Conservation (phyloP, 2,888 invertebrate species). For the Agrochola litura region DNA sequence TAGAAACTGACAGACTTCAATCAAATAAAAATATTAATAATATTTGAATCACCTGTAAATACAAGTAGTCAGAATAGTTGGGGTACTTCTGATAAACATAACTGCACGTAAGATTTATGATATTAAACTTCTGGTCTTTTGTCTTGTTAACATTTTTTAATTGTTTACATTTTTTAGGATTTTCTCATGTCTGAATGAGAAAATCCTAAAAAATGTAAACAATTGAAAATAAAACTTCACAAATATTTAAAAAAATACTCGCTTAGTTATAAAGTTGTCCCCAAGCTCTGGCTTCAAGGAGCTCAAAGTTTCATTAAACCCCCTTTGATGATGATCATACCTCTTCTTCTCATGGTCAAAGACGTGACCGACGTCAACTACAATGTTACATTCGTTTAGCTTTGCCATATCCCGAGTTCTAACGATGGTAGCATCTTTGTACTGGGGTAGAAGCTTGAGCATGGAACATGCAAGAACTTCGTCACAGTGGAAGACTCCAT, state of each 20-base stretch:
- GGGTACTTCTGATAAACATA: too few species aligned
- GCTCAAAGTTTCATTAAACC: slow-evolving; percentile 11
- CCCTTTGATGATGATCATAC: slow-evolving; percentile 17
- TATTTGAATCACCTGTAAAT: background rate
- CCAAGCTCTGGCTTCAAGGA: slow-evolving; percentile 6
- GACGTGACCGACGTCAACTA: background rate
- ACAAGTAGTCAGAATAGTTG: background rate
- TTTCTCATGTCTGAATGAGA: too few species aligned
- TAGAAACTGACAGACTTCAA: background rate
- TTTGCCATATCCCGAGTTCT: slow-evolving; percentile 2
- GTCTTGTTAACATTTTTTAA: too few species aligned
- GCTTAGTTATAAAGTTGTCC: background rate
- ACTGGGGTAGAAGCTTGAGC: slow-evolving; percentile 1
- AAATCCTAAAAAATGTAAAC: background rate
- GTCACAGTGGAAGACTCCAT: slow-evolving; percentile 3
- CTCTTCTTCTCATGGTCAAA: slow-evolving; percentile 8
- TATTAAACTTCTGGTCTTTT: background rate
- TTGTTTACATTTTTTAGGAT: too few species aligned
- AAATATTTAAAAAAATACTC: background rate
- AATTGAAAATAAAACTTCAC: background rate
- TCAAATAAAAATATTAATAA: too few species aligned
- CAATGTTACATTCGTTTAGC: background rate
- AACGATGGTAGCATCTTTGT: slow-evolving; percentile 1
- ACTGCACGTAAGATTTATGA: background rate
- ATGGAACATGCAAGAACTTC: slow-evolving; percentile 5